Base-by-base conservation (phyloP, 2,888 invertebrate species). In the Diogma glabrata region DNA sequence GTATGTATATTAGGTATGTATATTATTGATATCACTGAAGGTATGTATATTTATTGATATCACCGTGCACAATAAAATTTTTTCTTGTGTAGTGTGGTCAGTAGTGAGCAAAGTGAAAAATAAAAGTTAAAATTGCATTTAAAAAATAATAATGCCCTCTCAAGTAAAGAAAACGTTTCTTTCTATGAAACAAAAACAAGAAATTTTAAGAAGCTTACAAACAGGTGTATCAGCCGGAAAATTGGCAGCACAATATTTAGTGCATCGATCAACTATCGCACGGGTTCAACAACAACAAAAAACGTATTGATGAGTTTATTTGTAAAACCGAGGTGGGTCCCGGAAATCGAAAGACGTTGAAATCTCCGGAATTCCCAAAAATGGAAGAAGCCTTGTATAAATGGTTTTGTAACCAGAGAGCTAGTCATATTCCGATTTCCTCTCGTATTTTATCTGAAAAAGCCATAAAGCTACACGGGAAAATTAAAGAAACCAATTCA, bases 331-430 rank as follows among this genome's bases (percentile, higher is more conserved):
- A 51, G 47, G 49, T 45, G 28, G 33, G 51, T 26, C n/a, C 51
- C 9, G 28, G 48, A 17, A 51, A 54, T 28, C 33, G 53, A 26
- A 49, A 47, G 17, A 51, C 38, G 19, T 20, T 54, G 10, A 46
- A 53, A 24, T 26, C 45, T 7, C 51, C 51, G 9, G 49, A 38
- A 24, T 16, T 53, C 12, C 51, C 53, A 2, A 51, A 49, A 2
- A 17, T 54, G 53, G n/a, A n/a, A n/a, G n/a, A n/a, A n/a, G n/a
- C 53, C 20, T 33, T 54, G 30, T 54, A 51, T 40, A 49, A 53
- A 47, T 54, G 54, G 54, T 53, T 52, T 36, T 20, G 51, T 28
- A 48, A 10, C 12, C 33, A 33, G 14, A 33, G 33, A 33, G 33
- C 33, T 7, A 33, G 14, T 10, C 33, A 33, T 33, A 33, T 33